Base-by-base conservation (phyloP, 35 echinoderm and acorn worm genomes). In the Holothuria glaberrima region DNA sequence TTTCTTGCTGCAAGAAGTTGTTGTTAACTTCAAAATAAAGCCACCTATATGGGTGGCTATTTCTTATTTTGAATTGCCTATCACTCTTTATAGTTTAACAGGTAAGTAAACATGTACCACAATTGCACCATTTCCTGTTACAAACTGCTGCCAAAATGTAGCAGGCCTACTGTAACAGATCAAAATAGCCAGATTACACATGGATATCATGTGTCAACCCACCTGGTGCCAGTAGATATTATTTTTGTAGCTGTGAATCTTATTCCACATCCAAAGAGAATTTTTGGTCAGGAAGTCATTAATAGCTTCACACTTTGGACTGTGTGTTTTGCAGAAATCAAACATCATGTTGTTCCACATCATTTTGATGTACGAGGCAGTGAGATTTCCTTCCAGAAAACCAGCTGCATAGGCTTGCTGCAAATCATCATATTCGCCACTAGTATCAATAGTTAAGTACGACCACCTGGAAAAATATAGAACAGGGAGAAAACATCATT, bases 161-260 rank as follows among this genome's bases (percentile, higher is more conserved):
- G 36, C 7, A 41, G 36, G 7, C 2, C 7, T 4, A 7, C 2
- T 7, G 7, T 41, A 41, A 7, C 2, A 7, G 2, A 41, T 41
- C 2, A 41, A 41, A 41, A 41, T 2, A 41, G 36, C 36, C 2
- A 41, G 36, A 41, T 4, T 2, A 5, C 50, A 54, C 50, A 54
- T 54, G 50, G 50, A 5, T 54, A 54, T 54, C 50, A 54, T 9
- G 12, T 17, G 50, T 5, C 9, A 14, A 54, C 33, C 36, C 46
- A 87, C 85, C 85, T 87, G 85, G 27, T 87, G 85, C 85, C 85
- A 87, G n/a, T 87, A 87, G 35, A 25, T 22, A 71, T 65, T 87
- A 16, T 32, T 71, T 48, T 66, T 36, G 35, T 68, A 87, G 85
- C 41, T 87, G 3, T 70, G 30, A 4, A 70, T 44, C 34, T 21